Base-by-base conservation (phyloP, 1,140 invertebrate genomes). In the Euura lappo region DNA sequence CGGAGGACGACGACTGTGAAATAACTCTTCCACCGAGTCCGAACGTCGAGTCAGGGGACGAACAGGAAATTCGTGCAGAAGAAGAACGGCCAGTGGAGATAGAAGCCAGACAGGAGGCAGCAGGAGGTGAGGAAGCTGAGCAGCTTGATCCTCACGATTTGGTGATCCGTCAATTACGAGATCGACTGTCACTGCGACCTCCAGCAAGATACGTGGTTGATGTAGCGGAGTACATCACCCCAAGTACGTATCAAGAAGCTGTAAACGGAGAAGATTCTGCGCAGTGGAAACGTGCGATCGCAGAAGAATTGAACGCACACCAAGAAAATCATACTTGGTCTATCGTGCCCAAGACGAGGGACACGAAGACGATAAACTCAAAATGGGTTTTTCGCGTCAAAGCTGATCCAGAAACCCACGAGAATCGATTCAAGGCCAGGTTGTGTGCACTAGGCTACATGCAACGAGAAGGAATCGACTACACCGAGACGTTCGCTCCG, bases 351-450 rank as follows among this genome's bases (percentile, higher is more conserved):
- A 75, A 78, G 72, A 77, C 76, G 6, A 42, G 10, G 71, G 74
- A 74, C 71, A 71, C 71, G 5, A 79, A 75, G 70, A 8, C 73
- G 6, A 81, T 83, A 2, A 71, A 71, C n/a, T 80, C 74, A 51
- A 81, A 79, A 77, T 83, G 83, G 79, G 78, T 83, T 1, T 82
- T 84, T 64, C 66, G 76, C 2, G 74, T 82, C 13, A 81, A 81
- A 71, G 70, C 78, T 71, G 75, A 78, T 69, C 45, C 75, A 76
- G 78, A 78, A 2, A 44, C 46, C 2, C 28, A 0, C 3, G 45
- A 51, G 51, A 65, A 11, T 51, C 47, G 69, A 60, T 76, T 67
- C n/a, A 77, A 77, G 51, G 76, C 75, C 0, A 66, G 76, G 45
- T 67, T 80, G 2, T 71, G 67, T 11, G 75, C 77, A 68, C 75